Base-by-base conservation (phyloP, 1,140 invertebrate genomes). In the Chymomyza costata region DNA sequence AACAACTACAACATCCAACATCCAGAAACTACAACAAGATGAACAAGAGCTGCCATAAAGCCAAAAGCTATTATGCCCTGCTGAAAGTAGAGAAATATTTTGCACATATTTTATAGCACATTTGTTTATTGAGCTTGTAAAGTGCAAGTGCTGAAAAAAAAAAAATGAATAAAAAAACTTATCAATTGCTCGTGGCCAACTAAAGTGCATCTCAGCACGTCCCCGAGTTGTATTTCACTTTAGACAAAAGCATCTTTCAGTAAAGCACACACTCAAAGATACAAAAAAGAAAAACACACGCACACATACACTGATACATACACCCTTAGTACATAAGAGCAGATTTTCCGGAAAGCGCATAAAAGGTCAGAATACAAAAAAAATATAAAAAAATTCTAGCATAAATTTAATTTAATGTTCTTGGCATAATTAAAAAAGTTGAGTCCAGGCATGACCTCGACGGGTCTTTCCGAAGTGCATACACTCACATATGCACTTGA, bases 91-190 rank as follows among this genome's bases (percentile, higher is more conserved):
- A 59, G 47, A 66, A 54, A 78, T 76, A 76, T 76, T 71, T 66
- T 67, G 56, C 62, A 71, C 62, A 78, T 76, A 76, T 76, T 78
- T 76, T 76, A 78, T 71, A 59, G 71, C 73, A 76, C 73, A 76
- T 76, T 76, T 76, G 71, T 67, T 67, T 71, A 76, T 76, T 76
- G 70, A 74, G 70, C 35, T 25, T 8, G 21, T 8, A 25, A 25
- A 25, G 21, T 5, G 56, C 71, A 78, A 76, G 70, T 78, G 71
- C 38, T 73, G 65, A 57, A 76, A 65, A 71, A 69, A 61, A 60
- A 25, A 25, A 25, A 5, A 25, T 8, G 3, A 3, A 25, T 25
- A 5, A 3, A 25, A 5, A 25, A 8, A 25, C 3, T 8, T 25
- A 25, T 25, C 21, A 25, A 25, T 25, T 25, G 21, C 21, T 25